phyloP scores from a whole-genome alignment of 2,888 invertebrate species.

The Diarsia mendica region DNA sequence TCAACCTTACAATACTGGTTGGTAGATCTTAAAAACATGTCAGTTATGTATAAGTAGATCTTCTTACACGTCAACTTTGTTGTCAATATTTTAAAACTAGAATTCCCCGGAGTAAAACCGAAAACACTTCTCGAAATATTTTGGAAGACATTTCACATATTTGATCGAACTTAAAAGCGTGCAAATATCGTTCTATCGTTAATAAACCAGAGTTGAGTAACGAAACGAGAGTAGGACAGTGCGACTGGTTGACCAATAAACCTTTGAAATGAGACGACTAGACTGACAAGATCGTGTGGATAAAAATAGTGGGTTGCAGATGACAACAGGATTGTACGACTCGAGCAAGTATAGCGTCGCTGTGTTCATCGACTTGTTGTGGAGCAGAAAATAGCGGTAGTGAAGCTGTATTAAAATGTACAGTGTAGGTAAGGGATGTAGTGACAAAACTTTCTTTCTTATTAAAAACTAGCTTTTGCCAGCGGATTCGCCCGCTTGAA shows the following conservation, averaged over 20 bases:
- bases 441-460: too few species aligned
- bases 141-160: constrained; percentile 1
- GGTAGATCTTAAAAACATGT: neutral
- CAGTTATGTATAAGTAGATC: neutral
- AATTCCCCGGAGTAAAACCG: neutral
- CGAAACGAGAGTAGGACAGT: constrained; percentile 51
- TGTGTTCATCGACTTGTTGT: constrained; percentile 27
- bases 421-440: neutral
- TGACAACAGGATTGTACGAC: constrained; percentile 55
- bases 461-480: too few species aligned
- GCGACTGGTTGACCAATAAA: constrained; percentile 61
- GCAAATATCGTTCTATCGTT: constrained; percentile 45
- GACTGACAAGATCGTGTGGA: constrained; percentile 51
- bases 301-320: constrained; percentile 58
- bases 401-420: neutral
- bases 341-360: constrained; percentile 22
- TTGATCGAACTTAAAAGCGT: constrained; percentile 18
- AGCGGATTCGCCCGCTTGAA: too few species aligned
- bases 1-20: neutral
- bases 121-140: neutral
- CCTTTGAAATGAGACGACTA: constrained; percentile 59
- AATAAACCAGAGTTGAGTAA: constrained; percentile 55
- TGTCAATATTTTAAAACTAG: neutral
- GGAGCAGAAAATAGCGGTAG: constrained; percentile 12
- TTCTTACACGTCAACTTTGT: neutral